Base-by-base conservation (phyloP, 2,888 invertebrate species). In the Arenicola marina region DNA sequence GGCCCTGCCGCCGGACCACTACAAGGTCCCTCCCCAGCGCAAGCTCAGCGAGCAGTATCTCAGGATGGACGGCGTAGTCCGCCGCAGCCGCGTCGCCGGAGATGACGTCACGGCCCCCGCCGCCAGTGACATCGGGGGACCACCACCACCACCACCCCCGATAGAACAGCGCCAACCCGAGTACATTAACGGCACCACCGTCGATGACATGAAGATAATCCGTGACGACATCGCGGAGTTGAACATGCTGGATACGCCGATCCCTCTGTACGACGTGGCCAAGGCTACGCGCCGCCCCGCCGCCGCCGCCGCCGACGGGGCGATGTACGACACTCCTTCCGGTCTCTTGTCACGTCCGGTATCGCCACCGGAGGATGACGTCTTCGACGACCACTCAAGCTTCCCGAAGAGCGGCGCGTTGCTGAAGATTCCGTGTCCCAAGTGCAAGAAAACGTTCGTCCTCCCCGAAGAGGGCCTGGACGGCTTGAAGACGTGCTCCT, bases 401-500 rank as follows among this genome's bases (percentile, higher is more conserved):
- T 29, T 33, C 18, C 53, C 53, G 28, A n/a, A 31, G 29, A 11
- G 31, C 18, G 34, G 2, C 48, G 48, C 48, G 3, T 58, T 53
- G 2, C 1, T 46, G 7, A 58, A 29, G 18, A 46, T 60, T 56
- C 43, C 51, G 4, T 69, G 70, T 45, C 68, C 70, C 4, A 51
- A 51, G 7, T 69, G 70, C 48, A 24, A 59, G 1, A 44, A 56
- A 11, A 28, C n/a, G 18, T 44, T 66, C 28, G 24, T n/a, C 24
- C 2, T 59, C 4, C 57, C 67, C 1, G 38, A 32, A 7, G 48
- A 29, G 7, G 66, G 57, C 15, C 32, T 62, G 11, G 24, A 21
- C 11, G 58, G 24, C 2, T 44, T 64, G 15, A 55, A 57, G 33
- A 53, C 51, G 2, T 75, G 76, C 61, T 59, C 68, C 2, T 77